Evolutionary conservation across 2,113 vertebrate species (phyloP).

Genomic region (Phoxinus phoxinus): DNA sequence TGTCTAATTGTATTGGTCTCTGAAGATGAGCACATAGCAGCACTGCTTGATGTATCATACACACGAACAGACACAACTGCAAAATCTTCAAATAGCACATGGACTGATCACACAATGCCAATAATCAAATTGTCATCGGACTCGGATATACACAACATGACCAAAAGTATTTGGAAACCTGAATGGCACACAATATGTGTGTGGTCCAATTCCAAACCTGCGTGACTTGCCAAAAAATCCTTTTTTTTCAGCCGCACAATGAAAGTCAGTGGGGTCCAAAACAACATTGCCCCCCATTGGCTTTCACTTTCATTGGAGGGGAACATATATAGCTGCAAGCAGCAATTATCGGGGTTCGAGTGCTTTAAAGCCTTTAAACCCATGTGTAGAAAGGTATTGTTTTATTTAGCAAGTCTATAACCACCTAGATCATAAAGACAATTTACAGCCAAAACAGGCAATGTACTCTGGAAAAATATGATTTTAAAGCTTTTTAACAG

Average conservation of each 20-base stretch:
- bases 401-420: no score
- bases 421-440: no score
- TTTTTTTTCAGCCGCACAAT: not conserved
- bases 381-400: no score
- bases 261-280: not conserved
- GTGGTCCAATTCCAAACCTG: not conserved
- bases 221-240: not conserved
- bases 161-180: not conserved
- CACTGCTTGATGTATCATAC: not conserved
- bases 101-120: not conserved
- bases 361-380: no score
- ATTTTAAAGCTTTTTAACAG: no score
- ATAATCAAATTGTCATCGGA: not conserved
- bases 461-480: no score
- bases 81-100: not conserved
- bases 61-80: not conserved
- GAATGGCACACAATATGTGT: not conserved
- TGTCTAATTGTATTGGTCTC: conserved; percentile 10
- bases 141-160: not conserved
- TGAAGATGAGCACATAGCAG: not conserved
- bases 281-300: not conserved
- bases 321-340: not conserved
- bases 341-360: no score
- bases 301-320: not conserved
- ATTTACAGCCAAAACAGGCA: no score